Base-by-base conservation (phyloP, 1,140 invertebrate species). In the Heliconius hermathena region DNA sequence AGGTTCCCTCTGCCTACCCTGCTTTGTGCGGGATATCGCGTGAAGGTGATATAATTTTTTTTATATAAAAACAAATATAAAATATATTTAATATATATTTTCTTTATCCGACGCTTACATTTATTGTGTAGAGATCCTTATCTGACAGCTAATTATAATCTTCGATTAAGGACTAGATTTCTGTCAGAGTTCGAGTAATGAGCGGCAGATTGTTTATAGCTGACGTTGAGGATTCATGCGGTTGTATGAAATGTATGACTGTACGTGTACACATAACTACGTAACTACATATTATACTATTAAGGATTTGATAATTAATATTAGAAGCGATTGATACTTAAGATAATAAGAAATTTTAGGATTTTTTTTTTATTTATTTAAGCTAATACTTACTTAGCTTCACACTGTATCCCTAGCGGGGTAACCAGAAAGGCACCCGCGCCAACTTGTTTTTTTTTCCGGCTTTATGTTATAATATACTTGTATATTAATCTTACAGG, bases 81-180 rank as follows among this genome's bases (percentile, higher is more conserved):
- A 8, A 46, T 46, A 46, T 46, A 3, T 13, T 46, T 13, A 13
- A 46, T 8, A 46, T 13, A 46, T 46, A 11, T 46, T 46, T 52
- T 20, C 49, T 18, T 8, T 52, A 46, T 46, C 3, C 49, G 1
- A 52, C 49, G 26, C 22, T 4, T 41, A 11, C 20, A 41, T 72
- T 26, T 18, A 38, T 26, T 77, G 75, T 81, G 70, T 38, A 41
- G 2, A 0, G 83, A 85, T 86, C 85, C 87, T 90, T 88, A 90
- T 78, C 86, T 87, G 89, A 87, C 88, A 90, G 85, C 83, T 93
- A 92, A 92, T 92, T 93, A 92, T 93, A 93, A 91, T 89, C 86
- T 88, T 88, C 91, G 90, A 91, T 92, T 91, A 91, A 92, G 84
- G 83, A 80, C 87, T 88, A 89, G 87, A 87, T 83, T 86, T 88